Conservation (phyloP, 2,113 vertebrate species). For the Coreoperca whiteheadi region DNA sequence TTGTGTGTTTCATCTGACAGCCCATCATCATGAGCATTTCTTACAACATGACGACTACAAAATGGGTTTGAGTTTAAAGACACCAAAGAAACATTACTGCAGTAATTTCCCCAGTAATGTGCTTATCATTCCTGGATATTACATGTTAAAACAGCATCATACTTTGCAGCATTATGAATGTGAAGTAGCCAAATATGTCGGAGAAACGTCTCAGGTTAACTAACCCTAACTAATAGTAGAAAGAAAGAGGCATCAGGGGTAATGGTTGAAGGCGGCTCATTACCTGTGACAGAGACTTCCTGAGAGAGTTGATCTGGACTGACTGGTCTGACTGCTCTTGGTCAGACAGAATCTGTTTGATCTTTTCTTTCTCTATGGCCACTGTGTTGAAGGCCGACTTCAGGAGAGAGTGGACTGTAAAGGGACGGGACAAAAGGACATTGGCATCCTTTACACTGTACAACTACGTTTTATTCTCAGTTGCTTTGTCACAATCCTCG, state of each 20-base stretch:
- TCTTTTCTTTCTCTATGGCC: conserved; percentile 99
- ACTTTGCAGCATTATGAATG: not conserved
- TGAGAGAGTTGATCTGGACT: conserved; percentile 91
- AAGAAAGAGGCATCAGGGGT: conserved; percentile 27
- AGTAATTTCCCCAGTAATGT: conserved; percentile 8
- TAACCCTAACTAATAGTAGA: not conserved
- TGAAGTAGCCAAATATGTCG: not conserved
- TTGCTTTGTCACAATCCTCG: not conserved
- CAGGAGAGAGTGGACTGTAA: conserved; percentile 94
- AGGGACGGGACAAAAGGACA: conserved; percentile 30
- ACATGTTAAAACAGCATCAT: conserved; percentile 14
- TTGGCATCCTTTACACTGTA: not conserved
- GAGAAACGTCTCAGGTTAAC: conserved; percentile 14
- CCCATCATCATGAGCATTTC: not conserved
- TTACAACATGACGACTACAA: conserved; percentile 8
- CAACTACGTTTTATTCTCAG: not conserved
- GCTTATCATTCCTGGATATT: not conserved
- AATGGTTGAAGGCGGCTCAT: conserved; percentile 33
- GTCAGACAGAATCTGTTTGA: conserved; percentile 95
- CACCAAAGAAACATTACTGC: conserved; percentile 7
- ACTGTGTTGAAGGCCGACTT: conserved; percentile 99
- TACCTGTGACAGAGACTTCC: conserved; percentile 98
- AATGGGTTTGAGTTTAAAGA: conserved; percentile 17
- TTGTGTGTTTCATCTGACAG: conserved; percentile 39
- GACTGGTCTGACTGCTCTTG: conserved; percentile 92